Conservation (phyloP, 2,113 vertebrate species). For the Atrichornis clamosus region DNA sequence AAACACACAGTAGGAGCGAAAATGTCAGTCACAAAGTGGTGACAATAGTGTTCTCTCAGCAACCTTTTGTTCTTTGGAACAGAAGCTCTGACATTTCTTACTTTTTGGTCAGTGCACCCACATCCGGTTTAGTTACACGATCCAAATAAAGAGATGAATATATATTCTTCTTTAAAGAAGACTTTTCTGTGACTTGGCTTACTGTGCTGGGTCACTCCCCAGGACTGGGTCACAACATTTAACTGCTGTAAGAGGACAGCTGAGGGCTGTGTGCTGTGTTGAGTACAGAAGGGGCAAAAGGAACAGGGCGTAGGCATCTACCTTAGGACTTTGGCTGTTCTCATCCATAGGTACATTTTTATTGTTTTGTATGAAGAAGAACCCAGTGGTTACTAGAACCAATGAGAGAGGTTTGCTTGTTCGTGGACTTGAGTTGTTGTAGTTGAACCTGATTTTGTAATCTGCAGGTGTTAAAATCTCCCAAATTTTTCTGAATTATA, state of each 20-base stretch:
- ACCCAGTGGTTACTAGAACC: not conserved
- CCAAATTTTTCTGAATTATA: slow-evolving; percentile 47
- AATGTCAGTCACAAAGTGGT: not conserved
- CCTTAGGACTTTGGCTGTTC: not conserved
- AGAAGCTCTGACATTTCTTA: not conserved
- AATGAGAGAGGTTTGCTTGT: slow-evolving; percentile 64
- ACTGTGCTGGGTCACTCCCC: not conserved
- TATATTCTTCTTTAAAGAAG: not conserved
- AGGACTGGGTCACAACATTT: not conserved
- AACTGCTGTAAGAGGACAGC: not conserved
- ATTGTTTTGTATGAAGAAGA: not conserved
- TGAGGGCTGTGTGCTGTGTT: not conserved
- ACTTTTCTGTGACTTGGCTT: not conserved
- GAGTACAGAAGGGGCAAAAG: not conserved
- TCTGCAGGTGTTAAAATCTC: slow-evolving; percentile 53
- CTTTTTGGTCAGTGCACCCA: not conserved
- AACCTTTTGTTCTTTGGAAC: not conserved
- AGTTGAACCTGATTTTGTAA: not conserved
- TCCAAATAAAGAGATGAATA: not conserved
- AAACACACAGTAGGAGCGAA: not conserved
- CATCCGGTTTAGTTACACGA: not conserved
- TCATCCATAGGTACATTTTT: not conserved
- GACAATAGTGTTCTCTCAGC: not conserved
- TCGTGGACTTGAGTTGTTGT: slow-evolving; percentile 29
- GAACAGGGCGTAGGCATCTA: not conserved